Evolutionary conservation across 1,140 invertebrate species (phyloP).

Genomic region (Drosophila dunni): DNA sequence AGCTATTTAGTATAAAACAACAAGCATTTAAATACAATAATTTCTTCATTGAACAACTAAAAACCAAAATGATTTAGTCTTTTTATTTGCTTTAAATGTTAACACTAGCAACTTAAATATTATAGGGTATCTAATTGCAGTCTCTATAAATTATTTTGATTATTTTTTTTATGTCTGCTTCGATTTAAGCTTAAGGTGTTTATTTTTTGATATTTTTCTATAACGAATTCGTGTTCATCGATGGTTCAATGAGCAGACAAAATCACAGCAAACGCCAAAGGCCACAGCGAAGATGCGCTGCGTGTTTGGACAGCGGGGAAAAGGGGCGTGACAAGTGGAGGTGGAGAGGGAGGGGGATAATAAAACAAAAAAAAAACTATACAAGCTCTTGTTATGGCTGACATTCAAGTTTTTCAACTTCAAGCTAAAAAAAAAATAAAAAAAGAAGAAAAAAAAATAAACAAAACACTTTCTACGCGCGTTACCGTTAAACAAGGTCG

Average conservation of each 20-base stretch:
- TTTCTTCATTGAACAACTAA: too few species aligned
- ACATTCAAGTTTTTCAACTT: constrained; percentile 63
- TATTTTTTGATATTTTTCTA: not conserved
- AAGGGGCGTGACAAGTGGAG: not conserved
- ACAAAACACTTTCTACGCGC: constrained; percentile 81
- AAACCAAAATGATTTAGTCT: not conserved
- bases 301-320: not conserved
- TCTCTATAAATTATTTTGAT: not conserved
- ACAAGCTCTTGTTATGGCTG: constrained; percentile 45
- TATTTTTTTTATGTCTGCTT: constrained; percentile 30
- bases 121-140: not conserved
- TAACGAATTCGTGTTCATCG: constrained; percentile 48
- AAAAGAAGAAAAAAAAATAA: constrained; percentile 29
- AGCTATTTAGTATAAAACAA: too few species aligned
- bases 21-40: too few species aligned
- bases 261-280: constrained; percentile 25
- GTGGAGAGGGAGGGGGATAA: constrained; percentile 1
- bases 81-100: not conserved
- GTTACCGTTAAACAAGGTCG: constrained; percentile 81
- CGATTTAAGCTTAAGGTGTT: not conserved
- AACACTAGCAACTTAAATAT: not conserved
- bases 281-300: constrained; percentile 13
- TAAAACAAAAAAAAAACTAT: not conserved
- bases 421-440: not conserved
- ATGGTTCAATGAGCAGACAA: constrained; percentile 39